Base-by-base conservation (phyloP, 2,797 vertebrate species). In the Eulemur albifrons region DNA sequence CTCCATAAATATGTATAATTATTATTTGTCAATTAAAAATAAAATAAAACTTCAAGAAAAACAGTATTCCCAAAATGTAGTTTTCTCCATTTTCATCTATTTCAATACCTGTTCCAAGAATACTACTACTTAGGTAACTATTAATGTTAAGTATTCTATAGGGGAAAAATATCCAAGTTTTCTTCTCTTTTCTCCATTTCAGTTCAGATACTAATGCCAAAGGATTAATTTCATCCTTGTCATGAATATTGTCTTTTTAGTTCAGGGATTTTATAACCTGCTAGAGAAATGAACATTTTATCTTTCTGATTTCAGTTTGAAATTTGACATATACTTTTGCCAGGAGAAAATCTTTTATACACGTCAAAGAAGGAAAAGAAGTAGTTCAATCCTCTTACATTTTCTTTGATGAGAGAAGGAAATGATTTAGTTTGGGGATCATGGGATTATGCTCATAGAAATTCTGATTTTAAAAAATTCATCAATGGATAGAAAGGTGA, bases 331-430 rank as follows among this genome's bases (percentile, higher is more conserved):
- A 88, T 8, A 90, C 12, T 96, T 96, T 95, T 43, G 43, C 18
- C 35, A 88, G 52, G 32, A 96, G 61, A 94, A 89, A 83, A 52
- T 92, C 61, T 88, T 79, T 82, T 43, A 61, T 87, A 70, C 2
- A 45, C 63, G n/a, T 84, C 21, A 82, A 88, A 90, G 72, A 80
- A 83, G 38, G 35, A 67, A 94, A 90, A 84, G 35, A 73, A 89
- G 27, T 75, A 65, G 38, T 65, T 93, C 30, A 88, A 10, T 81
- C n/a, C 65, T 89, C 65, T 50, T 30, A 38, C 38, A 32, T 92
- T 88, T 94, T 90, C 69, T 95, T 79, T 89, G 79, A 97, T 76
- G 43, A 94, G 13, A 92, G 79, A 90, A 93, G 25, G 17, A 90
- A 80, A 72, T 77, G 17, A 27, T 65, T 94, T 92, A 61, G 82